Evolutionary conservation across 2,797 vertebrate species (phyloP).

Genomic region (Sebastes dallii): DNA sequence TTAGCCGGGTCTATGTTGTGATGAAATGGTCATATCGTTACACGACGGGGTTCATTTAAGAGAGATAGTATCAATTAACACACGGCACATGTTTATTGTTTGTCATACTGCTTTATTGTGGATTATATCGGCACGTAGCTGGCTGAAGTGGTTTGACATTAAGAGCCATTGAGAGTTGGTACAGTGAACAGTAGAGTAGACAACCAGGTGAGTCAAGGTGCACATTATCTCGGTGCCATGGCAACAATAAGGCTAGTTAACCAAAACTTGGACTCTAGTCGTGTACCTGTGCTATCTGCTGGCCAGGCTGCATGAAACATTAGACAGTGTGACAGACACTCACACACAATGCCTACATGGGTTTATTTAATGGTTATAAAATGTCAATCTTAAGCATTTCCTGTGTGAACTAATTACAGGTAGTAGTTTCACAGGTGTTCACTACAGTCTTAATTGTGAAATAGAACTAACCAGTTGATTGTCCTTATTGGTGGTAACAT

Average conservation of each 20-base stretch:
- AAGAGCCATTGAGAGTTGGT: neutral
- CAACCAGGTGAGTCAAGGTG: neutral
- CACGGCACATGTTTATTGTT: neutral
- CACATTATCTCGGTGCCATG: neutral
- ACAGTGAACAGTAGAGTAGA: accelerated
- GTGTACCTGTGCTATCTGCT: neutral
- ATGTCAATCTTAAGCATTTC: neutral
- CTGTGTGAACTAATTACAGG: too few species aligned
- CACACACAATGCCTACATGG: neutral
- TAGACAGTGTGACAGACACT: too few species aligned
- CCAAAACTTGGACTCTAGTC: neutral
- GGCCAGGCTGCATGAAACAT: neutral
- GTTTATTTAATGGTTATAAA: neutral
- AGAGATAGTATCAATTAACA: too few species aligned
- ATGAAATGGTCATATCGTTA: neutral
- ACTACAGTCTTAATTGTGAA: neutral
- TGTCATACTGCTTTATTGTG: neutral
- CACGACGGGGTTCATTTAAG: neutral
- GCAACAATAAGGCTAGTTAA: neutral
- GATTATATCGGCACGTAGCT: slow-evolving; percentile 1
- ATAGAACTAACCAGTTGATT: neutral
- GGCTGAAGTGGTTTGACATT: neutral
- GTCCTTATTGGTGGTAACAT: too few species aligned
- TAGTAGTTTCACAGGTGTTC: neutral
- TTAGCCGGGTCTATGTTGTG: neutral